Conservation (phyloP, 2,888 invertebrate genomes). For the Cremastobaeus sp. region DNA sequence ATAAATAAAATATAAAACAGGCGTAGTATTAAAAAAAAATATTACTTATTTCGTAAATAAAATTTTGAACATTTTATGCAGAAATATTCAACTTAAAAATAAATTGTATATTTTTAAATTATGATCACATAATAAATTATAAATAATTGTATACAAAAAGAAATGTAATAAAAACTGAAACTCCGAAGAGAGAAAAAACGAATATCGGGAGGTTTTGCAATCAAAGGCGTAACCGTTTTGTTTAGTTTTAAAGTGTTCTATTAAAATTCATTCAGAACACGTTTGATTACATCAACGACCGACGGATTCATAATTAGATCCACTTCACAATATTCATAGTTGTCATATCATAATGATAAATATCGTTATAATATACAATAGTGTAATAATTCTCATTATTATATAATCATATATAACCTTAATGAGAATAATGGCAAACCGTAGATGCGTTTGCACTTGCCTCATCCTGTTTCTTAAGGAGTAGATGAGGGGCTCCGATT, state of each 20-base stretch:
- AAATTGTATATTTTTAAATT: too few relatives aligned
- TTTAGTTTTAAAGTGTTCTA: slow-evolving; percentile 72
- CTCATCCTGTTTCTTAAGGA: slow-evolving; percentile 54
- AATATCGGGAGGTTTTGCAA: slow-evolving; percentile 9
- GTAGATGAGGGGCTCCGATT: slow-evolving; percentile 59
- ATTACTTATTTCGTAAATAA: too few relatives aligned
- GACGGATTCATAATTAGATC: slow-evolving; percentile 74
- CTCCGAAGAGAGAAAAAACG: too few relatives aligned
- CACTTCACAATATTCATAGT: slow-evolving; percentile 73
- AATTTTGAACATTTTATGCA: too few relatives aligned
- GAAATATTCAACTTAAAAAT: too few relatives aligned
- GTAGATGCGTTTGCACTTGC: slow-evolving; percentile 59
- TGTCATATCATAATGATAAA: slow-evolving; percentile 66
- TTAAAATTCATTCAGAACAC: slow-evolving; percentile 75
- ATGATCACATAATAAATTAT: neutral
- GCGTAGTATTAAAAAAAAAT: too few relatives aligned
- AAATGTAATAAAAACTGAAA: neutral
- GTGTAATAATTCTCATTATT: slow-evolving; percentile 55
- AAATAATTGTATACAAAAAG: neutral
- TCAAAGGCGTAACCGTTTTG: slow-evolving; percentile 7
- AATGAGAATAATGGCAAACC: slow-evolving; percentile 65
- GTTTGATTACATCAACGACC: slow-evolving; percentile 76
- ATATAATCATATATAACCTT: slow-evolving; percentile 59
- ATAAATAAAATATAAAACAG: too few relatives aligned
- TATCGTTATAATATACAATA: slow-evolving; percentile 59